Evolutionary conservation across 2,797 vertebrate genomes (phyloP).

Genomic region (Peromyscus melanophrys): DNA sequence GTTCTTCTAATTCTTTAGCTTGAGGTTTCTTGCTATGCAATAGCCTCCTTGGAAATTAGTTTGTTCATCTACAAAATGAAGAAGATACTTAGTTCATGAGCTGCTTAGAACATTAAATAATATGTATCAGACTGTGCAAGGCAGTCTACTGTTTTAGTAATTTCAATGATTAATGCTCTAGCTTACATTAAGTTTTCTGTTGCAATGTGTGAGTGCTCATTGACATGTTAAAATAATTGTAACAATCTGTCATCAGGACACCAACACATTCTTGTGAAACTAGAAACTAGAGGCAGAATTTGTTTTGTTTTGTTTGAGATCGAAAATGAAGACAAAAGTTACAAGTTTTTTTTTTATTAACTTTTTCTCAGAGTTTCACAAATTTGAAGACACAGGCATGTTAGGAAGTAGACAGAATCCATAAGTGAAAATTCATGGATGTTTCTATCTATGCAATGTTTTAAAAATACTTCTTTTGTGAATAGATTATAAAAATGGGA

Average conservation of each 20-base stretch:
- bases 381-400: neutral
- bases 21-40: neutral
- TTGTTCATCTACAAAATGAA: neutral
- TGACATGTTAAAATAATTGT: conserved; percentile 31
- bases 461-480: neutral
- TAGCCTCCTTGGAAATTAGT: neutral
- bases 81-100: neutral
- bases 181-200: conserved; percentile 42
- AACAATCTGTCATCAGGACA: neutral
- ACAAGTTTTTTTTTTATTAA: neutral
- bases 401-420: neutral
- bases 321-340: conserved; percentile 43
- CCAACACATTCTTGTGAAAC: neutral
- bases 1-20: neutral
- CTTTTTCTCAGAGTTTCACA: neutral
- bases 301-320: conserved; percentile 19
- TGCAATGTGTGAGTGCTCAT: neutral
- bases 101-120: neutral
- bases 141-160: neutral
- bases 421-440: neutral
- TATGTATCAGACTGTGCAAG: neutral
- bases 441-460: conserved; percentile 19
- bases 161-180: conserved; percentile 31
- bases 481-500: neutral
- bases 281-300: neutral